Base-by-base conservation (phyloP, 2,888 invertebrate genomes). In the Apamea epomidion region DNA sequence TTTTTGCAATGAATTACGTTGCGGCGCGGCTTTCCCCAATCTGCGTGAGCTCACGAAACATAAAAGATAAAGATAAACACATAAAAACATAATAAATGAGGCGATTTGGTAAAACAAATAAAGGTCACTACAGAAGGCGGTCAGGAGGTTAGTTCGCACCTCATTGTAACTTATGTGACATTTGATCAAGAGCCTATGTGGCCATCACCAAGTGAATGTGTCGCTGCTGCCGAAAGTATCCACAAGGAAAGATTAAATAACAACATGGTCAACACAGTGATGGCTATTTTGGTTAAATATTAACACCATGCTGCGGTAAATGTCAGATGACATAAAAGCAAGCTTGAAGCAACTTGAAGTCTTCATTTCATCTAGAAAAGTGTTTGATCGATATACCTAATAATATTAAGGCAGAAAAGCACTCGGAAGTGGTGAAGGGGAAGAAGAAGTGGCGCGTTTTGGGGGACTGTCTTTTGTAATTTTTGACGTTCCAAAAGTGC, bases 101-200 rank as follows among this genome's bases (percentile, higher is more conserved):
- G 29, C 37, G 37, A 82, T 81, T 81, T 75, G 12, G 81, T 81
- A 76, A 81, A 76, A 64, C 45, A 82, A 81, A 82, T 54, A 77
- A 45, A 42, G 18, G 62, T 67, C 3, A 54, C 16, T 37, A 25
- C 2, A n/a, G 12, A 74, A 70, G n/a, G 51, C 45, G 79, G 79
- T 84, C 70, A 71, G 60, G 25, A 37, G 80, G 80, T 45, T 79
- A 37, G 2, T 42, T 79, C 84, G 2, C 79, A 74, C 65, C 29
- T 70, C 4, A 1, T 29, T 51, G 79, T 54, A 18, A 81, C 37
- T 29, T n/a, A n/a, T 0, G 48, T 48, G 58, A 42, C 21, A 42
- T 71, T 58, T 18, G n/a, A 21, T 16, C 18, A 21, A 62, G 37
- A 60, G 69, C 25, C 42, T 8, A 8, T 65, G 81, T n/a, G n/a